Evolutionary conservation across 2,797 vertebrate genomes (phyloP).

Genomic region (Mormyrus proboscirostris): DNA sequence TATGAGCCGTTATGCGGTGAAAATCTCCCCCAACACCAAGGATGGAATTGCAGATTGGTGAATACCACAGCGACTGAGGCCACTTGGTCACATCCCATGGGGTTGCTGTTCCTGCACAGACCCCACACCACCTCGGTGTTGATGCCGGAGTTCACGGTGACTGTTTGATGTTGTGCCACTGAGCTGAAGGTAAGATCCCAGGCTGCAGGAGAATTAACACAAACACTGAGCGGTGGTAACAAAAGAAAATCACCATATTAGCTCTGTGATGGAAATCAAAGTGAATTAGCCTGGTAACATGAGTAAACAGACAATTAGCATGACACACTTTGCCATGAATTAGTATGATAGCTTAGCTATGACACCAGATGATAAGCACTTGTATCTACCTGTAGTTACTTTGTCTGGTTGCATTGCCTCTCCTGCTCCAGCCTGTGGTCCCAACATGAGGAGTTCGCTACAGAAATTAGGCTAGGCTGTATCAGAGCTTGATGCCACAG

Average conservation of each 20-base stretch:
- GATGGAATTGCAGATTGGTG: neutral
- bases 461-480: neutral
- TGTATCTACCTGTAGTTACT: neutral
- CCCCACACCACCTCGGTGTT: slow-evolving; percentile 24
- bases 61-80: slow-evolving; percentile 24
- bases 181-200: slow-evolving; percentile 26
- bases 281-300: neutral
- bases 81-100: neutral
- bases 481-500: neutral
- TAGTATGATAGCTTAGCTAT: neutral
- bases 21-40: neutral
- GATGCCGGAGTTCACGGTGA: slow-evolving; percentile 28
- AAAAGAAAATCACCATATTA: neutral
- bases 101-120: neutral
- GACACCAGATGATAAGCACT: neutral
- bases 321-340: neutral
- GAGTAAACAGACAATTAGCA: neutral
- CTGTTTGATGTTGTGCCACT: slow-evolving; percentile 22
- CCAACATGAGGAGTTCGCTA: neutral
- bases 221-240: neutral
- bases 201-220: slow-evolving; percentile 17
- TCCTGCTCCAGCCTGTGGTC: neutral
- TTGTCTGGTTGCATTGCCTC: neutral
- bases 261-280: neutral
- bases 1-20: neutral